A percentile compares a stretch with the other conserved stretches of the same genome.
Conservation (phyloP, 2,888 invertebrate species). For the Scotopteryx bipunctaria region DNA sequence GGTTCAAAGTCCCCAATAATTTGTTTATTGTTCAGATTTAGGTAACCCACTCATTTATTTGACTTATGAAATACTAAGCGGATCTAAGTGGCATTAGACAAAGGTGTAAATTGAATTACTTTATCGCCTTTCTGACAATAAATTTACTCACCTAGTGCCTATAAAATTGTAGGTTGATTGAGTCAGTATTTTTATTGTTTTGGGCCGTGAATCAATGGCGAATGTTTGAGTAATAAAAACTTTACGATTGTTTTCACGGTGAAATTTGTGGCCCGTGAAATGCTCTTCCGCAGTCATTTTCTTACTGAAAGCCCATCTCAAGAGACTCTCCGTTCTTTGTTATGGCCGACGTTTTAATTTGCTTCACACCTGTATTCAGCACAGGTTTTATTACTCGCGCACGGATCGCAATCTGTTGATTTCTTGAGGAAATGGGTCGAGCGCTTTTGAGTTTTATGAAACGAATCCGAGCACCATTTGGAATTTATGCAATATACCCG, state of each 20-base stretch:
- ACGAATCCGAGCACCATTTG: conserved; percentile 9
- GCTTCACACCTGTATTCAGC: conserved; percentile 47
- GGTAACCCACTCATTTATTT: not conserved
- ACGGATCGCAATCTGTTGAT: conserved; percentile 28
- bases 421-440: conserved; percentile 21
- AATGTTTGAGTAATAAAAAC: conserved; percentile 80
- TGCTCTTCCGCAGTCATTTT: conserved; percentile 70
- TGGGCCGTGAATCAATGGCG: conserved; percentile 79
- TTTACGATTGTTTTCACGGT: conserved; percentile 82
- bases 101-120: conserved; percentile 75
- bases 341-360: conserved; percentile 47
- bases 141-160: conserved; percentile 75
- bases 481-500: not conserved
- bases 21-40: no score
- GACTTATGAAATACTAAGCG: conserved; percentile 25
- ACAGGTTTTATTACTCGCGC: conserved; percentile 27
- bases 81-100: conserved; percentile 44
- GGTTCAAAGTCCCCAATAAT: no score
- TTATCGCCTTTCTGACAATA: conserved; percentile 69
- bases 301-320: conserved; percentile 62
- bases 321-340: conserved; percentile 60
- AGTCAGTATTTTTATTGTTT: conserved; percentile 83
- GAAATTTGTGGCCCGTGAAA: conserved; percentile 81
- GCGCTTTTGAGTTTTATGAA: conserved; percentile 19
- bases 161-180: conserved; percentile 81